A percentile compares a stretch with the other conserved stretches of the same genome.
These are phyloP conservation scores for Cichlasoma orientale DNA, from an alignment of 2,797 vertebrate species.

Conservation along the genomic window DNA sequence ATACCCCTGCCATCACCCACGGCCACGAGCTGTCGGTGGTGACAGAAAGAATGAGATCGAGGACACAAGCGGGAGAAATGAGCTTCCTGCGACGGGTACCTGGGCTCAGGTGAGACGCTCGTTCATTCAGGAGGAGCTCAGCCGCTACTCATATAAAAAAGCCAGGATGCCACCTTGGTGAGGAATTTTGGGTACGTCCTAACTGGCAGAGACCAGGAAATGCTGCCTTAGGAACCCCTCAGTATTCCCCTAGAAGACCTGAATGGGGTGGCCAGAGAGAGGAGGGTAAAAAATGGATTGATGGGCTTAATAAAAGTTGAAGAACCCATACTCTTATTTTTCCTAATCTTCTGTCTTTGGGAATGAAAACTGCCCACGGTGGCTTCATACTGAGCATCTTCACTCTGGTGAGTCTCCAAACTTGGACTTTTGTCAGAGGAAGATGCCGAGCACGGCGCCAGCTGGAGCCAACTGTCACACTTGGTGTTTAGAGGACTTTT, in stretches of 20 bases:
- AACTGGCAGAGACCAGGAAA: background rate
- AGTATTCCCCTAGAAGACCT: background rate
- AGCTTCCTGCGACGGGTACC: background rate
- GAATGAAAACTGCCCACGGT: background rate
- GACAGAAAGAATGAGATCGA: background rate
- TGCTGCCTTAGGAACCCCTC: background rate
- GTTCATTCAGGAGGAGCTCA: background rate
- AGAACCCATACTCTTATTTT: rapidly evolving
- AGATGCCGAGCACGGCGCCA: conserved; percentile 9
- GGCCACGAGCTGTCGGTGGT: too few species aligned
- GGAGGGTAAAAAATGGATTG: background rate
- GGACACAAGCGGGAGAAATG: background rate
- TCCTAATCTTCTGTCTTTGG: background rate
- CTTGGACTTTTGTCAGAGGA: conserved; percentile 19
- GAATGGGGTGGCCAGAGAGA: rapidly evolving
- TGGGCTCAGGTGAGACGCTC: background rate
- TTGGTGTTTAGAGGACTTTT: conserved; percentile 24
- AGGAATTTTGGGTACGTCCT: too few species aligned
- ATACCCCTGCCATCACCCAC: rapidly evolving
- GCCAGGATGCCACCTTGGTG: rapidly evolving
- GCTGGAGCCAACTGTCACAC: conserved; percentile 17
- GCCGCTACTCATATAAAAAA: background rate
- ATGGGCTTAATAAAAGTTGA: background rate
- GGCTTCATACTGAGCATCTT: background rate
- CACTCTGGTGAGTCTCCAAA: background rate